Conservation (phyloP, 2,888 invertebrate species). For the Cancer borealis region DNA sequence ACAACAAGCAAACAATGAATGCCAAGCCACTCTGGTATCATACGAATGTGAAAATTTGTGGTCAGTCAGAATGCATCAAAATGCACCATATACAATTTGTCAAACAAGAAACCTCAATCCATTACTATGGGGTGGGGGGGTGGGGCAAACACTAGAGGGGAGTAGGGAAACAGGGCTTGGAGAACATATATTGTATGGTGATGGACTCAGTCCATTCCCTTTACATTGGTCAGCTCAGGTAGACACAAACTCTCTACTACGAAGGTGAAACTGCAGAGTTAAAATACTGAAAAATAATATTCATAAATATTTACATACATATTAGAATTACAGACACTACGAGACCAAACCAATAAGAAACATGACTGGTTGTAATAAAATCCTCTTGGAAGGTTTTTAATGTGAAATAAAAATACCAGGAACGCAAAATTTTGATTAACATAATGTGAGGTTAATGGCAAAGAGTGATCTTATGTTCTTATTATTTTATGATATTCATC, state of each 20-base stretch:
- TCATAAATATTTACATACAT: conserved; percentile 39
- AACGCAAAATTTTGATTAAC: background rate
- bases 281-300: conserved; percentile 41
- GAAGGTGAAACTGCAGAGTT: background rate
- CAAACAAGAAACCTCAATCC: background rate
- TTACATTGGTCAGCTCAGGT: conserved; percentile 21
- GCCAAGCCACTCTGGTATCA: background rate
- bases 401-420: background rate
- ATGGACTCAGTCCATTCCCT: background rate
- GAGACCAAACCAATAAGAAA: background rate
- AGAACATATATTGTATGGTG: background rate
- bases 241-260: conserved; percentile 15
- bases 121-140: background rate
- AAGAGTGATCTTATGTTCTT: background rate
- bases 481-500: background rate
- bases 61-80: conserved; percentile 15
- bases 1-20: background rate
- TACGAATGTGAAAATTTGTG: background rate
- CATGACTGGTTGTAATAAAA: background rate
- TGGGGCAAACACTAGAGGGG: background rate
- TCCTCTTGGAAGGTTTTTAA: background rate
- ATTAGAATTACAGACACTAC: background rate
- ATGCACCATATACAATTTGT: conserved; percentile 6
- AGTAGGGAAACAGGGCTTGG: background rate
- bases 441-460: background rate